These are phyloP conservation scores for Enteromius mattozi DNA, from an alignment of 2,797 vertebrate genomes.

Conservation along the genomic window DNA sequence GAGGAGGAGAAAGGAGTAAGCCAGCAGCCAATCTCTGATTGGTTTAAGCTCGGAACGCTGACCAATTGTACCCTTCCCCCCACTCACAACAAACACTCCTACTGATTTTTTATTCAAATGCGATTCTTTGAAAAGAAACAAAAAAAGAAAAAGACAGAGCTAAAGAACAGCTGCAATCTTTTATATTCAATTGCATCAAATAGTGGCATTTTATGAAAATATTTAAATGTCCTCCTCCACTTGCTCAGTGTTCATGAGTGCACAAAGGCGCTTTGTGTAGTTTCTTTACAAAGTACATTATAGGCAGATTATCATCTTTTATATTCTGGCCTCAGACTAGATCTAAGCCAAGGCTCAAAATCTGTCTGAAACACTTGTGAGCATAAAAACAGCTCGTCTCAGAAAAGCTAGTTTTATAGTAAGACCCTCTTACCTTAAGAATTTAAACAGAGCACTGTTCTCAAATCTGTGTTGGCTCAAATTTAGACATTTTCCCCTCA, in stretches of 20 bases:
- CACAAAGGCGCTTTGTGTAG: conserved; percentile 43
- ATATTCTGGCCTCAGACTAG: conserved; percentile 25
- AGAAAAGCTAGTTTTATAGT: conserved; percentile 33
- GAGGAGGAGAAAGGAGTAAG: conserved; percentile 61
- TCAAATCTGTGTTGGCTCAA: conserved; percentile 17
- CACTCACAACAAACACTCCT: conserved; percentile 76
- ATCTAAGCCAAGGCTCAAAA: conserved; percentile 37
- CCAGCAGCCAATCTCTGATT: conserved; percentile 66
- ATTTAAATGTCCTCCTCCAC: conserved; percentile 57
- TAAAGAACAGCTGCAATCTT: conserved; percentile 78
- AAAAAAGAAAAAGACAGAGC: conserved; percentile 51
- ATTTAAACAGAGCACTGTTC: conserved; percentile 28
- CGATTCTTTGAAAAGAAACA: conserved; percentile 78
- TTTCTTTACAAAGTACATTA: conserved; percentile 46
- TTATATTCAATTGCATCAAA: conserved; percentile 74
- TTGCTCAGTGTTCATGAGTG: conserved; percentile 58
- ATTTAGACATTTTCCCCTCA: neutral
- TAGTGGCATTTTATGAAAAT: conserved; percentile 61
- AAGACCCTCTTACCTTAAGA: conserved; percentile 22
- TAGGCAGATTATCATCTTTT: conserved; percentile 52
- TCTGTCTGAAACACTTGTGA: conserved; percentile 21
- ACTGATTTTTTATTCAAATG: conserved; percentile 83
- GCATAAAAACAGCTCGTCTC: conserved; percentile 29
- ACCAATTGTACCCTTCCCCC: conserved; percentile 76
- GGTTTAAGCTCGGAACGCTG: conserved; percentile 66